These are phyloP conservation scores for Globia sparganii DNA, from an alignment of 2,888 invertebrate genomes.

Conservation along the genomic window DNA sequence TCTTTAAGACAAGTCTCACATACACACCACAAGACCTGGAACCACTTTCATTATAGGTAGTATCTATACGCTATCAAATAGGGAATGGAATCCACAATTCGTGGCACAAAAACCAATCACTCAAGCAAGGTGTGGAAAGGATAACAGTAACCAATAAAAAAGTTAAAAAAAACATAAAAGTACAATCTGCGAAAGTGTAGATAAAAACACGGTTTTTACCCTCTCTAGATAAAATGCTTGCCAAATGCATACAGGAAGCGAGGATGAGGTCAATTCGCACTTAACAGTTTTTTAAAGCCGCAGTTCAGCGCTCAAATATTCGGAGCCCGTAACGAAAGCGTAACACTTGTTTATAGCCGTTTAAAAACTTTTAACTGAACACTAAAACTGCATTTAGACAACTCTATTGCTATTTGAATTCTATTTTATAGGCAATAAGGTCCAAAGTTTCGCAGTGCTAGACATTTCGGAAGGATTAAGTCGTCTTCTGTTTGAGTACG, in stretches of 20 bases:
- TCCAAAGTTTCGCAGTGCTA: neutral
- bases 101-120: neutral
- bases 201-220: slow-evolving; percentile 23
- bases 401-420: slow-evolving; percentile 19
- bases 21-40: no score
- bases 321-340: slow-evolving; percentile 68
- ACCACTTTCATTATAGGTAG: no score
- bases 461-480: slow-evolving; percentile 57
- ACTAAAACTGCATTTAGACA: slow-evolving; percentile 63
- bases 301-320: slow-evolving; percentile 64
- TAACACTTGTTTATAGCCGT: slow-evolving; percentile 73
- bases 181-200: slow-evolving; percentile 2
- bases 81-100: neutral
- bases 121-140: neutral
- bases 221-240: slow-evolving; percentile 26
- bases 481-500: slow-evolving; percentile 57
- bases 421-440: neutral
- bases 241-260: slow-evolving; percentile 46
- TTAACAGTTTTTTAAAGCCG: slow-evolving; percentile 46
- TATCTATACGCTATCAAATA: neutral
- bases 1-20: neutral
- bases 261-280: slow-evolving; percentile 49
- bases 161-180: neutral
- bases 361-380: slow-evolving; percentile 68
- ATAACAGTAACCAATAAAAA: neutral